Evolutionary conservation across 2,888 invertebrate genomes (phyloP).

Genomic region (Ischnura elegans): DNA sequence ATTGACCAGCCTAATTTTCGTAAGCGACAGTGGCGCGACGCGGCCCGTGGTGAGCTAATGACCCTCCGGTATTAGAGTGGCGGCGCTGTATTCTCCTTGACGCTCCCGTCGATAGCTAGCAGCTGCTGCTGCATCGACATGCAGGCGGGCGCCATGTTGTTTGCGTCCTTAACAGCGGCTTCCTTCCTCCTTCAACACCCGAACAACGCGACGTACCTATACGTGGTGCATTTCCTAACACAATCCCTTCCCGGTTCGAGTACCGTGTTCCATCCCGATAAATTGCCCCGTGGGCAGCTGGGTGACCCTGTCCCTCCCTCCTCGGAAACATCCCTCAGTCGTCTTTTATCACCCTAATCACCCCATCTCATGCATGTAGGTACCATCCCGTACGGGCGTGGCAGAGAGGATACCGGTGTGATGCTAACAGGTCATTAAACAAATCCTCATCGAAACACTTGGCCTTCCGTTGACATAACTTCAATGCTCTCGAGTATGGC

Average conservation of each 20-base stretch:
- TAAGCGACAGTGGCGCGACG: not conserved
- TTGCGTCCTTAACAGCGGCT: constrained; percentile 8
- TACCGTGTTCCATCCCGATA: not conserved
- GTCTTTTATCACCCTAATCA: not conserved
- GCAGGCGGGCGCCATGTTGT: not conserved
- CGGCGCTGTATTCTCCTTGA: not conserved
- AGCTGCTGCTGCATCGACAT: constrained; percentile 35
- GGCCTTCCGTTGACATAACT: too few species aligned
- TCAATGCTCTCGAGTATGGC: too few species aligned
- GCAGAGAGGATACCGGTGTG: too few species aligned
- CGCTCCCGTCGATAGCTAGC: not conserved
- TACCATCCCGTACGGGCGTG: too few species aligned
- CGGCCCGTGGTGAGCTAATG: not conserved
- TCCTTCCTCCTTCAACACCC: constrained; percentile 13
- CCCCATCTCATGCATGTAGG: not conserved
- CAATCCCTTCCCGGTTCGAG: constrained; percentile 29
- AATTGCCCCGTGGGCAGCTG: not conserved
- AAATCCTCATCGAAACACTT: too few species aligned
- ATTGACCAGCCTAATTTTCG: not conserved
- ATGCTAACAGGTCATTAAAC: too few species aligned
- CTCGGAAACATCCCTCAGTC: not conserved
- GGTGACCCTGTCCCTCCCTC: not conserved
- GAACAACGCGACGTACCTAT: too few species aligned
- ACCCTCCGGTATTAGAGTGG: not conserved
- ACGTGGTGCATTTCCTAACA: not conserved